Conservation (phyloP, 2,797 vertebrate species). For the Simalia tracyae region DNA sequence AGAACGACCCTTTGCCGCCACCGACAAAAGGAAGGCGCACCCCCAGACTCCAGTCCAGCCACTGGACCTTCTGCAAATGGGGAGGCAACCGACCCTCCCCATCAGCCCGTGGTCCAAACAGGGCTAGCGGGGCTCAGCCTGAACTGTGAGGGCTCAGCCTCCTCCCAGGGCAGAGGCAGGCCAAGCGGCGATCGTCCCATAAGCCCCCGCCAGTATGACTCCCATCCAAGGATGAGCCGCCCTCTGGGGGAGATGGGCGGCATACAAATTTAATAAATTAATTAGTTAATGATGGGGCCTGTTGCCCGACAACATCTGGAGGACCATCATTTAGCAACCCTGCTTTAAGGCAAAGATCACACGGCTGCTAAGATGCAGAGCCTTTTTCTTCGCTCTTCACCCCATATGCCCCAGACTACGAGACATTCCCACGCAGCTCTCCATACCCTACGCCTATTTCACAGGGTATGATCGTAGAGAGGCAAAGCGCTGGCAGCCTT, state of each 20-base stretch:
- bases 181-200: too few species aligned
- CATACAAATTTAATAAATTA: too few species aligned
- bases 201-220: neutral
- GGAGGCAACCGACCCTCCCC: neutral
- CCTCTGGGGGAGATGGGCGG: too few species aligned
- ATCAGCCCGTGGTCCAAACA: neutral
- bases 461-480: neutral
- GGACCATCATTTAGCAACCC: neutral
- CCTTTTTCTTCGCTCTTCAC: neutral
- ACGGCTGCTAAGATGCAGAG: neutral
- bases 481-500: neutral
- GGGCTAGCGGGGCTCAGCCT: too few species aligned
- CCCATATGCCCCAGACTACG: too few species aligned
- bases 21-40: neutral
- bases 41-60: neutral
- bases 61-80: neutral
- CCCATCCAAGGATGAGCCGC: neutral
- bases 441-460: neutral
- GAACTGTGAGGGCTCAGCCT: neutral
- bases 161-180: too few species aligned
- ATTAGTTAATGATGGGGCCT: neutral
- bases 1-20: too few species aligned
- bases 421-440: neutral
- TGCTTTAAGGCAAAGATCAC: neutral
- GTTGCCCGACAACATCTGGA: neutral